These are phyloP conservation scores for Dipodomys merriami DNA, from an alignment of 2,113 vertebrate species.

Conservation along the genomic window DNA sequence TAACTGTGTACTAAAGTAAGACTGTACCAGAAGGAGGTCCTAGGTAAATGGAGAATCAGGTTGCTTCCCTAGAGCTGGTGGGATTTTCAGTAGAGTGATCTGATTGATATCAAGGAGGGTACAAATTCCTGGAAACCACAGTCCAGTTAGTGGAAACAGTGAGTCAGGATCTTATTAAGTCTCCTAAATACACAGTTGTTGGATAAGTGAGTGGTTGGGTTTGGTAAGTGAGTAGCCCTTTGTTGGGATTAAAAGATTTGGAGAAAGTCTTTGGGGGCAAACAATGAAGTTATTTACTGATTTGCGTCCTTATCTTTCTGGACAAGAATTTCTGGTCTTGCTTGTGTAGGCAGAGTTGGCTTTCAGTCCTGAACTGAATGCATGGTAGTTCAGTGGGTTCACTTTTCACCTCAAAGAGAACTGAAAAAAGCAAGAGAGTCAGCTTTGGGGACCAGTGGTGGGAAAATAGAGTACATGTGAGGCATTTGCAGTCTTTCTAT, in stretches of 20 bases:
- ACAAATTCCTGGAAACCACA: not conserved
- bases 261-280: not conserved
- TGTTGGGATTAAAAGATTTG: slow-evolving; percentile 21
- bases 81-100: not conserved
- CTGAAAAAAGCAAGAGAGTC: not conserved
- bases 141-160: not conserved
- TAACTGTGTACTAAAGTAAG: not conserved
- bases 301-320: slow-evolving; percentile 37
- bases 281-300: slow-evolving; percentile 42
- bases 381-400: not conserved
- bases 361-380: not conserved
- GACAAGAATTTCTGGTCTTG: slow-evolving; percentile 15
- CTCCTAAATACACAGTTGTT: not conserved
- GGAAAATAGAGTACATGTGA: not conserved
- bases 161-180: not conserved
- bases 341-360: not conserved
- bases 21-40: not conserved
- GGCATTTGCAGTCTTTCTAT: not conserved
- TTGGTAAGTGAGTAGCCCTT: not conserved
- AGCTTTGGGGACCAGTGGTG: not conserved
- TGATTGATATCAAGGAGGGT: not conserved
- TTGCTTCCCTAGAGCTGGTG: not conserved
- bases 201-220: slow-evolving; percentile 15
- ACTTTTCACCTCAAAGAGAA: not conserved
- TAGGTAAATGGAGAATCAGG: not conserved